A percentile compares a stretch with the other conserved stretches of the same genome.
phyloP scores from a whole-genome alignment of 53 echinoderm and acorn worm species.

The Hippasteria phrygiana region DNA sequence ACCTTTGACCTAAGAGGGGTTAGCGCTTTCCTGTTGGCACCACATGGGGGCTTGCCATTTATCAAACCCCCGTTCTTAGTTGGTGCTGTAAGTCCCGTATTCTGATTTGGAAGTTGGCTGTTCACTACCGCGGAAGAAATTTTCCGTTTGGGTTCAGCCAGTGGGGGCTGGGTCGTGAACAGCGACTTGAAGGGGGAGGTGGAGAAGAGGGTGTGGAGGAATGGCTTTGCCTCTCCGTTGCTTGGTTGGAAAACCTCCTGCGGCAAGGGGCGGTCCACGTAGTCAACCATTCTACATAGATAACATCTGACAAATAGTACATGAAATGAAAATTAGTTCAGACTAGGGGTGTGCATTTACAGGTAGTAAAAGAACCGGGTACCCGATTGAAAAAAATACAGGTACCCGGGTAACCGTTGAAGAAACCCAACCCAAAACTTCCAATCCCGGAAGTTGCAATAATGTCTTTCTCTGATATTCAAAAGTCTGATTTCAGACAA shows the following conservation, averaged over 20 bases:
- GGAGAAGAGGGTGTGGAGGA: slow-evolving; percentile 88
- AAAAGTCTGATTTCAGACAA: too few species aligned
- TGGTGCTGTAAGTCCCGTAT: not conserved
- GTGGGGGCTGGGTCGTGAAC: slow-evolving; percentile 56
- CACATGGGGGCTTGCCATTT: slow-evolving; percentile 23
- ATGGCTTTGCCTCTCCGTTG: slow-evolving; percentile 70
- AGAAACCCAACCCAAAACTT: too few species aligned
- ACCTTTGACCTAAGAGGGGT: not conserved
- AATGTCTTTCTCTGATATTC: too few species aligned
- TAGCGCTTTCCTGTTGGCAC: not conserved
- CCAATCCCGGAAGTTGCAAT: too few species aligned
- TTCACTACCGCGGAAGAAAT: not conserved
- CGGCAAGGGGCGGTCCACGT: slow-evolving; percentile 80
- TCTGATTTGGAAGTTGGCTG: not conserved
- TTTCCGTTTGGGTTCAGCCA: slow-evolving; percentile 28
- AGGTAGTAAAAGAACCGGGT: too few species aligned
- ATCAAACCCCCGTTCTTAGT: not conserved
- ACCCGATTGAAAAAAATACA: too few species aligned
- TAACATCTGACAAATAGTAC: slow-evolving; percentile 76
- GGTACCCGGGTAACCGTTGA: too few species aligned
- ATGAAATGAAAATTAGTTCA: slow-evolving; percentile 3
- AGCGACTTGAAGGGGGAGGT: slow-evolving; percentile 89
- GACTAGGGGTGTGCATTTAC: too few species aligned
- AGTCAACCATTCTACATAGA: slow-evolving; percentile 75
- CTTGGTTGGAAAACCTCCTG: slow-evolving; percentile 76